These are phyloP conservation scores for Ectropis grisescens DNA, from an alignment of 1,140 invertebrate species.

Conservation along the genomic window DNA sequence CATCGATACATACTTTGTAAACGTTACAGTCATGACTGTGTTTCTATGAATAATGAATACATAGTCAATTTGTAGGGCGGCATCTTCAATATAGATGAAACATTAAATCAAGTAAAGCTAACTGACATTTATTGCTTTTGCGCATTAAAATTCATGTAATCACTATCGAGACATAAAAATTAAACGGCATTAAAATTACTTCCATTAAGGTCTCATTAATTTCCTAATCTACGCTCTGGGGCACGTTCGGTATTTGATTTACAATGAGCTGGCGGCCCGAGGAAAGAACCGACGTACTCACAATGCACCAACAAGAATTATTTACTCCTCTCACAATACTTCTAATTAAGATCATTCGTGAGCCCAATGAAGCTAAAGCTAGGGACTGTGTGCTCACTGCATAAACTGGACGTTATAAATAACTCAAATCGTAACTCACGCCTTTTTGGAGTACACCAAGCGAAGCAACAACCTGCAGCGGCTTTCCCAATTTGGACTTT, in stretches of 20 bases:
- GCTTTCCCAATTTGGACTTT: slow-evolving; percentile 23
- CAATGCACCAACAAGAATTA: slow-evolving; percentile 47
- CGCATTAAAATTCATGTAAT: slow-evolving; percentile 50
- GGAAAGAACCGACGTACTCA: too few relatives aligned
- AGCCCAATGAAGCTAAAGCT: slow-evolving; percentile 45
- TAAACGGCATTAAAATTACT: slow-evolving; percentile 49
- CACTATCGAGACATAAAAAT: slow-evolving; percentile 42
- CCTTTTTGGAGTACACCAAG: slow-evolving; percentile 42
- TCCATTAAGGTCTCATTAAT: slow-evolving; percentile 57
- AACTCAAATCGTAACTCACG: slow-evolving; percentile 58
- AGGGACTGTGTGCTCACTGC: slow-evolving; percentile 47
- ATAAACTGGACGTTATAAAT: slow-evolving; percentile 62
- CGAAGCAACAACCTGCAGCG: slow-evolving; percentile 20
- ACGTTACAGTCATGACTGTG: slow-evolving; percentile 9
- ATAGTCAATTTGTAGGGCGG: slow-evolving; percentile 25
- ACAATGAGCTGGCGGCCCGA: slow-evolving; percentile 20
- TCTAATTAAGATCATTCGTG: slow-evolving; percentile 68
- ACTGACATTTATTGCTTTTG: slow-evolving; percentile 37
- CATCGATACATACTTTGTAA: slow-evolving; percentile 14
- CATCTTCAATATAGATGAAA: slow-evolving; percentile 21
- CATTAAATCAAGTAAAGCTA: slow-evolving; percentile 35
- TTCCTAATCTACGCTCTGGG: slow-evolving; percentile 52
- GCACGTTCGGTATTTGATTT: slow-evolving; percentile 50
- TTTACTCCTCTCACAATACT: slow-evolving; percentile 61
- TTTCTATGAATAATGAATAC: slow-evolving; percentile 15